Evolutionary conservation across 2,113 vertebrate genomes (phyloP).

Genomic region (Gallinago undulata): DNA sequence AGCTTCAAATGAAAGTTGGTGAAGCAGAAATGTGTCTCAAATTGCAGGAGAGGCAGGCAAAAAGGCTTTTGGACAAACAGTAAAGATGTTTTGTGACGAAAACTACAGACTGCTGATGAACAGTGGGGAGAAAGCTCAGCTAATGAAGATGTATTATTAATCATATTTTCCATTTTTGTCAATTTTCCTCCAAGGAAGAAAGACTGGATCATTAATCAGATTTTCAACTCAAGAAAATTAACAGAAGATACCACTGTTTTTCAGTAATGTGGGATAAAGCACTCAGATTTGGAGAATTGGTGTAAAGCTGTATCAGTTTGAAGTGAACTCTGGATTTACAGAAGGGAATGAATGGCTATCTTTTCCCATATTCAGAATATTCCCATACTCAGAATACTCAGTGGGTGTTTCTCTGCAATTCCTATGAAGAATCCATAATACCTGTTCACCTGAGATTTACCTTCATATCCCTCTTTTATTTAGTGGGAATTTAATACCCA

Average conservation of each 20-base stretch:
- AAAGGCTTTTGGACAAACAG: neutral
- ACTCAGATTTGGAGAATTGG: neutral
- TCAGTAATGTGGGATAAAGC: neutral
- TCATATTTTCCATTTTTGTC: neutral
- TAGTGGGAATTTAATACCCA: neutral
- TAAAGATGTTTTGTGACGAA: neutral
- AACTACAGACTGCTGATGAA: neutral
- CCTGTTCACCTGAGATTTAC: neutral
- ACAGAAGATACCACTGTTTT: neutral
- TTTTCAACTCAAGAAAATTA: neutral
- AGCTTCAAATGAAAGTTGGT: neutral
- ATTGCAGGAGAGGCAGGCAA: neutral
- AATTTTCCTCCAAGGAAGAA: neutral
- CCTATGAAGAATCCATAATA: neutral
- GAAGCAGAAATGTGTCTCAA: neutral
- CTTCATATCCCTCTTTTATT: neutral
- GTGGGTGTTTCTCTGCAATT: neutral
- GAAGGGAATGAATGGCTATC: neutral
- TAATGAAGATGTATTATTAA: neutral
- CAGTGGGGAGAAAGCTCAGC: neutral
- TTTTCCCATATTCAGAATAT: neutral
- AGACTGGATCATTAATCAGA: neutral
- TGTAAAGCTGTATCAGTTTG: neutral
- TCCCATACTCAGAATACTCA: neutral
- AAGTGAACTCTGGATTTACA: neutral